phyloP scores from a whole-genome alignment of 2,888 invertebrate species.

The Limnephilus rhombicus region DNA sequence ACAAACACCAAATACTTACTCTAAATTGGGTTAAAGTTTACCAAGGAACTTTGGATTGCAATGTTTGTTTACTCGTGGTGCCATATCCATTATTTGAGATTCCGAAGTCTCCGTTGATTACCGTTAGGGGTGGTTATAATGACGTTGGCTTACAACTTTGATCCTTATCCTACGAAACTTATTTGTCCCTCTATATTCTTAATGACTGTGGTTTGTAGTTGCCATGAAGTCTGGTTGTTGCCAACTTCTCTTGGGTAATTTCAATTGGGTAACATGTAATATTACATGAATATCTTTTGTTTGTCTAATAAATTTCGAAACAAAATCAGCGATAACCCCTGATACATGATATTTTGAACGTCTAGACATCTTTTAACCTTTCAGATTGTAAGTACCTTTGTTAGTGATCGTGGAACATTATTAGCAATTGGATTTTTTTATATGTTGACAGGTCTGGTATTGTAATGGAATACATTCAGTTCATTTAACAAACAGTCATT shows the following conservation, averaged over 20 bases:
- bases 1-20: no score
- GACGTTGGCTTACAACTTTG: slow-evolving; percentile 38
- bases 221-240: neutral
- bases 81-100: neutral
- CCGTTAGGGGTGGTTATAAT: slow-evolving; percentile 10
- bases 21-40: neutral
- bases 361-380: neutral
- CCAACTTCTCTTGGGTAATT: neutral
- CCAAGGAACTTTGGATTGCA: neutral
- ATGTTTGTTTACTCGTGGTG: neutral
- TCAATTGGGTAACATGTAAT: neutral
- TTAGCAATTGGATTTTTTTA: neutral
- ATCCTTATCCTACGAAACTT: slow-evolving; percentile 37
- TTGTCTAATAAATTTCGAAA: neutral
- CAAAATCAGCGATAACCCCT: neutral
- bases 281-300: neutral
- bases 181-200: slow-evolving; percentile 33
- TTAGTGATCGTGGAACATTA: neutral
- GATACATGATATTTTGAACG: neutral
- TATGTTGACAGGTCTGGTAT: no score
- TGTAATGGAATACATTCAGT: neutral
- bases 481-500: neutral
- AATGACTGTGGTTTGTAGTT: slow-evolving; percentile 18
- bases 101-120: neutral
- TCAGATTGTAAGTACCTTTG: neutral